phyloP scores from a whole-genome alignment of 1,140 invertebrate genomes.

The Aphelinus atriplicis region DNA sequence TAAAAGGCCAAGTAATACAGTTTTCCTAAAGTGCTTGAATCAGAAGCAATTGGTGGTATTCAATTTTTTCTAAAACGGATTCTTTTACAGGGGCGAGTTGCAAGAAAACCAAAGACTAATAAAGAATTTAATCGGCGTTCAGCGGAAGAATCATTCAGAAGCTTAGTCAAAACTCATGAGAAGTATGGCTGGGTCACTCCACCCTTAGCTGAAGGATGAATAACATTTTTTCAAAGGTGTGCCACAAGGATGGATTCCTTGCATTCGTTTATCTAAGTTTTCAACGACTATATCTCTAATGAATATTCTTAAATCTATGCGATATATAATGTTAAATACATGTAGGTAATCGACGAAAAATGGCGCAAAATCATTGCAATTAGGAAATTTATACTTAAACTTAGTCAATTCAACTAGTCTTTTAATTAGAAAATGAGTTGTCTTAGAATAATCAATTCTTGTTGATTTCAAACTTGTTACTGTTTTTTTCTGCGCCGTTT shows the following conservation, averaged over 20 bases:
- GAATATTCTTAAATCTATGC: conserved; percentile 36
- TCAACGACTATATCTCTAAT: conserved; percentile 31
- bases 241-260: conserved; percentile 26
- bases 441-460: conserved; percentile 18
- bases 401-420: conserved; percentile 39
- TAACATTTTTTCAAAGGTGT: conserved; percentile 22
- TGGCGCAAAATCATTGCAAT: conserved; percentile 30
- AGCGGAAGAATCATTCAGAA: conserved; percentile 86
- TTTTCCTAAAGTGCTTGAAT: background rate
- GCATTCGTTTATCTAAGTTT: conserved; percentile 31
- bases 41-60: background rate
- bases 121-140: conserved; percentile 83
- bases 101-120: conserved; percentile 77
- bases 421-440: conserved; percentile 27
- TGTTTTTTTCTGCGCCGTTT: conserved; percentile 32
- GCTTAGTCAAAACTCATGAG: conserved; percentile 86
- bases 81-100: conserved; percentile 72
- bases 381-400: conserved; percentile 8
- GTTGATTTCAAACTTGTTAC: conserved; percentile 26
- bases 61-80: conserved; percentile 1
- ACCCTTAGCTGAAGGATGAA: conserved; percentile 81
- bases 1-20: conserved; percentile 85
- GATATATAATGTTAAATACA: conserved; percentile 26
- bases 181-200: conserved; percentile 92
- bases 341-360: conserved; percentile 27